Evolutionary conservation across 2,113 vertebrate species (phyloP).

Genomic region (Ctenomys sociabilis): DNA sequence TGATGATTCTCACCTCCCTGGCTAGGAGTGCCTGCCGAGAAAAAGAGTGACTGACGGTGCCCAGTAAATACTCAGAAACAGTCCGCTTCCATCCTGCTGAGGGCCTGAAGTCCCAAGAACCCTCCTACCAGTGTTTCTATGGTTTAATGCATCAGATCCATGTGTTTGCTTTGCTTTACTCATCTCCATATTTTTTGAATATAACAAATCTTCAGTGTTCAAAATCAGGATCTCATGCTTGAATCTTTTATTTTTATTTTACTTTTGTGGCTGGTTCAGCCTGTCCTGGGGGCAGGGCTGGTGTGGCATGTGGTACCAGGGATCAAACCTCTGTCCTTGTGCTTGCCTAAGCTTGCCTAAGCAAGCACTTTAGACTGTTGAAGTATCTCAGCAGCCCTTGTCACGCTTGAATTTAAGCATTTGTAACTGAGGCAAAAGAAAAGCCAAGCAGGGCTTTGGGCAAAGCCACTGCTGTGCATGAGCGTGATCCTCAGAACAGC

Average conservation of each 20-base stretch:
- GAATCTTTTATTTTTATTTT: conserved; percentile 2
- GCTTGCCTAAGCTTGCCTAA: too few relatives aligned
- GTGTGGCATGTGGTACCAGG: too few relatives aligned
- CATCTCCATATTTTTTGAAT: conserved; percentile 65
- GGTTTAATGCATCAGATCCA: conserved; percentile 57
- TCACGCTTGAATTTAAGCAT: conserved; percentile 72
- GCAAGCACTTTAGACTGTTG: too few relatives aligned
- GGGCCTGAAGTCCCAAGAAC: conserved; percentile 15
- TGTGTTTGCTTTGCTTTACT: conserved; percentile 68
- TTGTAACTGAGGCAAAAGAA: conserved; percentile 64
- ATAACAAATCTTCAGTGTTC: conserved; percentile 51
- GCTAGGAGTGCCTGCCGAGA: background rate
- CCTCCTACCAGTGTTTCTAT: conserved; percentile 60
- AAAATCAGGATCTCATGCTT: conserved; percentile 60
- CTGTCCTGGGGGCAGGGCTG: too few relatives aligned
- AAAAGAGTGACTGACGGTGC: background rate
- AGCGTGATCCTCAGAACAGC: conserved; percentile 67
- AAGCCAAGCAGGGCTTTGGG: conserved; percentile 69
- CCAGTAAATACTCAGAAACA: background rate
- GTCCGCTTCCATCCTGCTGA: background rate
- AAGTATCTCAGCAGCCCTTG: too few relatives aligned
- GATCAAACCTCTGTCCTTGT: too few relatives aligned
- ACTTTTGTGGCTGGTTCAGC: too few relatives aligned
- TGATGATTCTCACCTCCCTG: background rate
- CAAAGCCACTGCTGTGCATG: conserved; percentile 12